phyloP scores from a whole-genome alignment of 1,140 invertebrate species.

The Conus ventricosus region DNA sequence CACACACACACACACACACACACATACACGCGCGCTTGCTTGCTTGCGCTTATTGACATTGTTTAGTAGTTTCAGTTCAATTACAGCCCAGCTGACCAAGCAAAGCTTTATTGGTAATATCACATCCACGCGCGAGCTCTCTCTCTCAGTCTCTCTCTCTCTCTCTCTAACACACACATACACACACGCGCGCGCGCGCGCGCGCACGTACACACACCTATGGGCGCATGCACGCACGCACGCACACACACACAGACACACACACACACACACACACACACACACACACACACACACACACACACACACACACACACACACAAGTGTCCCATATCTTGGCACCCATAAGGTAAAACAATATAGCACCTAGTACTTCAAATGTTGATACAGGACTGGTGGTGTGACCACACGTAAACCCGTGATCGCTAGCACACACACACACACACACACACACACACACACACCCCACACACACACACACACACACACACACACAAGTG shows the following conservation, averaged over 20 bases:
- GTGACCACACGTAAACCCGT: not conserved
- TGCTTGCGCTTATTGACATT: not conserved
- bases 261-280: too few relatives aligned
- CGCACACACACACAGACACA: constrained; percentile 5
- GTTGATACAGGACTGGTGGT: too few relatives aligned
- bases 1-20: constrained; percentile 18
- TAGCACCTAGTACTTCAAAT: not conserved
- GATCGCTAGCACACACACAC: too few relatives aligned
- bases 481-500: constrained; percentile 14
- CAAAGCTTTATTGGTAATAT: not conserved
- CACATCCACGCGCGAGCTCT: not conserved
- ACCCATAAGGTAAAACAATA: not conserved
- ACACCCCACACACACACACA: constrained; percentile 13
- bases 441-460: not conserved
- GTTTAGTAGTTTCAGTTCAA: too few relatives aligned
- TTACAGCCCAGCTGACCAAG: too few relatives aligned
- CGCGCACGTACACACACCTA: not conserved
- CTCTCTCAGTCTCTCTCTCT: not conserved
- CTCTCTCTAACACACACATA: too few relatives aligned
- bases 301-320: constrained; percentile 22
- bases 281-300: constrained; percentile 6
- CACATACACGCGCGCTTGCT: not conserved
- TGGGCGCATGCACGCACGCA: not conserved
- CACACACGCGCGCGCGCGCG: not conserved
- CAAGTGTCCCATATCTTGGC: not conserved